phyloP scores from a whole-genome alignment of 2,888 invertebrate species.

The Noctua fimbriata region DNA sequence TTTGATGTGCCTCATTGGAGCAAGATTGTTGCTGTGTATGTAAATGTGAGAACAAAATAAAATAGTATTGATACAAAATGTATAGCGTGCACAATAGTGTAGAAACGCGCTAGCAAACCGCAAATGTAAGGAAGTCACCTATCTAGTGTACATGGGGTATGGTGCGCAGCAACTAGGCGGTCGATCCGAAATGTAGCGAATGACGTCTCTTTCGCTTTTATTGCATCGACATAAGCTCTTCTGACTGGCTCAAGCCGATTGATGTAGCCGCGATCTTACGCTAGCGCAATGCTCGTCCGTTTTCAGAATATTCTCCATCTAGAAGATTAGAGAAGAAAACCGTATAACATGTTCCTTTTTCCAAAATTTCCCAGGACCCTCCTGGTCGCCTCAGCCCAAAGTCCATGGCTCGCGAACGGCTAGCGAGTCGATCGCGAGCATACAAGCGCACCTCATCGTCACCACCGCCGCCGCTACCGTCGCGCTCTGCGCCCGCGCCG shows the following conservation, averaged over 20 bases:
- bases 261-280: neutral
- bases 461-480: constrained; percentile 83
- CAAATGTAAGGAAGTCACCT: neutral
- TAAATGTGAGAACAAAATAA: neutral
- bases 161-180: neutral
- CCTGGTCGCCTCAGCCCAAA: constrained; percentile 63
- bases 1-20: neutral
- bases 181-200: neutral
- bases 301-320: neutral
- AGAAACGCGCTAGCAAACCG: neutral
- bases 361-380: constrained; percentile 61
- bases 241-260: neutral
- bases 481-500: constrained; percentile 77
- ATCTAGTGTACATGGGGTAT: neutral
- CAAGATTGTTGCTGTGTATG: neutral
- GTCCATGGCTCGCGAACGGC: constrained; percentile 69
- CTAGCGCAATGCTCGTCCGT: neutral
- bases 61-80: neutral
- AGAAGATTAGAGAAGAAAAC: neutral
- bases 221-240: neutral
- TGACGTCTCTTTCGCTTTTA: neutral
- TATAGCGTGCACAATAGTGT: neutral
- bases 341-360: neutral
- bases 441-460: constrained; percentile 84
- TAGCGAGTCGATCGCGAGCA: constrained; percentile 81